phyloP scores from a whole-genome alignment of 1,140 invertebrate species.

The Lethrus apterus region DNA sequence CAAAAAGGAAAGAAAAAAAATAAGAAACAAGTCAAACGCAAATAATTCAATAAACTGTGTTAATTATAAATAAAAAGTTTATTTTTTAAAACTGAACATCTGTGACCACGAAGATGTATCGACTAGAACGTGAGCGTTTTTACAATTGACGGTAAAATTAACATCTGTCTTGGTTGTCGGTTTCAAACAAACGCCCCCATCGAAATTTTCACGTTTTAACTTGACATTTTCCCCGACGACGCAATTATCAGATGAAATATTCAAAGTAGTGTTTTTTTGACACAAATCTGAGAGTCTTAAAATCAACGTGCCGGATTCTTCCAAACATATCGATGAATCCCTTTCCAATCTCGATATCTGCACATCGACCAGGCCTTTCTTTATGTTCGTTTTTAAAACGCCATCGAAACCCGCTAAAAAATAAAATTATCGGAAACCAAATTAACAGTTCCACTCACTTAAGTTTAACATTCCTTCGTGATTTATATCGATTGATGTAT shows the following conservation, averaged over 20 bases:
- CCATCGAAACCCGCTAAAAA: conserved; percentile 31
- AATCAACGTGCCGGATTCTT: conserved; percentile 17
- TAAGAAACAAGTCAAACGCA: conserved; percentile 6
- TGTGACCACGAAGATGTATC: conserved; percentile 23
- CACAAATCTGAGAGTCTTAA: conserved; percentile 26
- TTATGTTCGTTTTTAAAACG: conserved; percentile 15
- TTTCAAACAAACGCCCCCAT: conserved; percentile 15
- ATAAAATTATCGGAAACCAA: background rate
- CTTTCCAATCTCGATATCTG: conserved; percentile 23
- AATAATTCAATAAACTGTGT: too few relatives aligned
- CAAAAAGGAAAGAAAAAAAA: conserved; percentile 38
- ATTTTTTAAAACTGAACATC: conserved; percentile 14
- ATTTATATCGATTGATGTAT: conserved; percentile 22
- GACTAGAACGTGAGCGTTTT: conserved; percentile 18
- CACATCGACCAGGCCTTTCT: conserved; percentile 25
- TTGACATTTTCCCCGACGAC: conserved; percentile 8
- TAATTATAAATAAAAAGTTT: too few relatives aligned
- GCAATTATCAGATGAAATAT: conserved; percentile 18
- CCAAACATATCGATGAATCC: conserved; percentile 21
- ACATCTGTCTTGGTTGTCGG: conserved; percentile 6
- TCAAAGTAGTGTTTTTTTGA: conserved; percentile 20
- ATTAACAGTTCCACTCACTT: conserved; percentile 13
- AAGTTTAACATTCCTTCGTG: conserved; percentile 23
- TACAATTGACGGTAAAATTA: conserved; percentile 18
- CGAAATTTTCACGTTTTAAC: conserved; percentile 8